phyloP scores from a whole-genome alignment of 2,797 vertebrate genomes.

The Okamejei kenojei region DNA sequence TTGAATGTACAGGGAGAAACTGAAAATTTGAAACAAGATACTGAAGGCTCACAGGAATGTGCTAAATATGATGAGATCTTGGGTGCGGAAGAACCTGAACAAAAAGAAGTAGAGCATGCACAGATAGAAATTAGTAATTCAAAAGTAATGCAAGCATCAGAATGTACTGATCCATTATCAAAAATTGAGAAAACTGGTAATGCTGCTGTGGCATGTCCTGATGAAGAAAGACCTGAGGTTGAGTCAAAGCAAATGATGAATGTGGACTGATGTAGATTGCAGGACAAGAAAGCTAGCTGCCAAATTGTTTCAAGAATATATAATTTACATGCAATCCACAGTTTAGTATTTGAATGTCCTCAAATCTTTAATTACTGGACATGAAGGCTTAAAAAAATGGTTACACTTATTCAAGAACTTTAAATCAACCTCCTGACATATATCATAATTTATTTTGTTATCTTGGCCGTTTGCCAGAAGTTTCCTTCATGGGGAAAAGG shows the following conservation, averaged over 20 bases:
- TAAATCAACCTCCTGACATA: background rate
- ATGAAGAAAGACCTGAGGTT: background rate
- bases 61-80: conserved; percentile 49
- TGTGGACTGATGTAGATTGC: background rate
- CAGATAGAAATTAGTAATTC: background rate
- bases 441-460: background rate
- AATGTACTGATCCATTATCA: background rate
- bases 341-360: background rate
- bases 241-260: background rate
- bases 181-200: background rate
- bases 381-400: background rate
- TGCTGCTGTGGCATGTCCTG: background rate
- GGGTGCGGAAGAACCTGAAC: conserved; percentile 43
- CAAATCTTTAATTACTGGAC: background rate
- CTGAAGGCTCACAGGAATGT: conserved; percentile 36
- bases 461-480: background rate
- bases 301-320: background rate
- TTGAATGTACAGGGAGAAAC: background rate
- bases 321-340: background rate
- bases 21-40: background rate
- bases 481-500: background rate
- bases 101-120: conserved; percentile 43
- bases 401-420: background rate
- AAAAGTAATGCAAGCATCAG: background rate
- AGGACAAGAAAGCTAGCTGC: background rate